Base-by-base conservation (phyloP, 2,888 invertebrate genomes). In the Xestobium rufovillosum region DNA sequence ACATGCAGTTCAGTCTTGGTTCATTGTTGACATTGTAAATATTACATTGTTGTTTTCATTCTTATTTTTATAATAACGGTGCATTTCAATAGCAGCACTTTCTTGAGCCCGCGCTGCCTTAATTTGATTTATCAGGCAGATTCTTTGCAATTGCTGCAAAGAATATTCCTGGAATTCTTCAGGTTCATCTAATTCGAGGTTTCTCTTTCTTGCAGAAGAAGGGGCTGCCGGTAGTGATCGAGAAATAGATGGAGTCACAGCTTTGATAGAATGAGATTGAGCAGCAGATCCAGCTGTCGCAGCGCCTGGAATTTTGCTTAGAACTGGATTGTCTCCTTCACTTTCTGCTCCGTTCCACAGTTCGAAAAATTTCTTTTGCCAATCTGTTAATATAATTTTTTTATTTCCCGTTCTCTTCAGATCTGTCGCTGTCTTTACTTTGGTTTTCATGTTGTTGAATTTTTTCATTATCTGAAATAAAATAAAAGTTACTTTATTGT, bases 341-440 rank as follows among this genome's bases (percentile, higher is more conserved):
- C 14, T 23, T 26, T 34, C 26, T 10, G 9, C 34, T 9, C 26
- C 17, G 17, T 32, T 36, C 36, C 31, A 33, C 9, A 36, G 14
- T n/a, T 16, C 31, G 23, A 31, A 36, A 17, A 36, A 36, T 32
- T 36, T 36, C 14, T 30, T 31, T 13, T 36, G 31, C 31, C 31
- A 32, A 15, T 36, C 36, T 10, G 31, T 31, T 14, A 36, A 26
- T 16, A 32, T 30, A 16, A 36, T 36, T 31, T 36, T 36, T 12
- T 34, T 34, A n/a, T n/a, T n/a, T n/a, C n/a, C n/a, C n/a, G n/a
- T n/a, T n/a, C n/a, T n/a, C n/a, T n/a, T n/a, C 13, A 42, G 30
- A 31, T 39, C 42, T 34, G 37, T 37, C 32, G 6, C 37, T 39
- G 36, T 39, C 31, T 36, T 39, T 8, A 39, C 30, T 39, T n/a